These are phyloP conservation scores for Indicator maculatus DNA, from an alignment of 2,113 vertebrate genomes.

Conservation along the genomic window DNA sequence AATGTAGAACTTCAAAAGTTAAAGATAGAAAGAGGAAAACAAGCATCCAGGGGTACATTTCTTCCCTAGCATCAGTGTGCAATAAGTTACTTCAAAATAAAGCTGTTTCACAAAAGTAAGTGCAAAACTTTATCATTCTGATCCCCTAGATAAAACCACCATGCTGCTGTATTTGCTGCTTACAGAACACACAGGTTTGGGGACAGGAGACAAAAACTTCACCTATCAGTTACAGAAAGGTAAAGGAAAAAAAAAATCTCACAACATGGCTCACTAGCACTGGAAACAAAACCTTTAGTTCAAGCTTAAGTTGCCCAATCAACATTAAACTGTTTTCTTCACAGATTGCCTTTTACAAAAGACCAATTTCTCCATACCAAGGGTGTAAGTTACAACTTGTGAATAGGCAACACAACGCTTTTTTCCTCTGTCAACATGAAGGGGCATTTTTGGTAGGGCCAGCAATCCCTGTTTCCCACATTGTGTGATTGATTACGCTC, in stretches of 20 bases:
- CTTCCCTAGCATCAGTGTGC: neutral
- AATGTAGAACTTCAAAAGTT: neutral
- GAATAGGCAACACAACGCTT: neutral
- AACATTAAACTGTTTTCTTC: neutral
- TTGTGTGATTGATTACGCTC: slow-evolving; percentile 74
- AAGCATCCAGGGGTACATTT: neutral
- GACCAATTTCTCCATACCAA: neutral
- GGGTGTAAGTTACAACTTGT: neutral
- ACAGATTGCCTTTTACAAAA: neutral
- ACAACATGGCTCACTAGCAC: neutral
- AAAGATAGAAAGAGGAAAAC: neutral
- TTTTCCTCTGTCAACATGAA: slow-evolving; percentile 4
- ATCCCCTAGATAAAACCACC: neutral
- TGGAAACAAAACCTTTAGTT: neutral
- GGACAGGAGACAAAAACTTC: neutral
- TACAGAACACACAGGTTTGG: neutral
- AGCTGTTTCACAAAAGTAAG: neutral
- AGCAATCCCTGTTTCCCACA: slow-evolving; percentile 60
- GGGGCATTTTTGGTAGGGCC: slow-evolving; percentile 1
- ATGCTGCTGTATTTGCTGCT: neutral
- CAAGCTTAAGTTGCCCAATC: neutral
- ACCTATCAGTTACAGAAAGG: neutral
- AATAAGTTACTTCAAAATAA: neutral
- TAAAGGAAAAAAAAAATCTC: neutral
- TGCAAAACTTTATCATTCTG: neutral